Base-by-base conservation (phyloP, 2,888 invertebrate genomes). In the Teleiodes luculella region DNA sequence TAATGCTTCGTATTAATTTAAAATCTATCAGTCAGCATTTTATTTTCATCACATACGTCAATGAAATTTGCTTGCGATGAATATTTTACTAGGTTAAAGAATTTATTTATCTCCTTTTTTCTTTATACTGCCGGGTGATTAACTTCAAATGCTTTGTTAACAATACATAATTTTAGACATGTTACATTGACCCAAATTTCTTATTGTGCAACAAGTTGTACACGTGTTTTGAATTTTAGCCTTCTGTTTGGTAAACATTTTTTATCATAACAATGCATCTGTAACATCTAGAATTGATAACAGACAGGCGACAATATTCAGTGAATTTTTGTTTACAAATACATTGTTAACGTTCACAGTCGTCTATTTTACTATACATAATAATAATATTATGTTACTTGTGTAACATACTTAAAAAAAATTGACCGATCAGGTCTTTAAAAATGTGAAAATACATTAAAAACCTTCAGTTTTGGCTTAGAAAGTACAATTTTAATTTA, bases 121-220 rank as follows among this genome's bases (percentile, higher is more conserved):
- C 24, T 24, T 24, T 6, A 24, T 24, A 6, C 24, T 24, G 24
- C 6, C 24, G 24, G 24, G 3, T 24, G 6, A 24, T 24, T 24
- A 24, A 4, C 24, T 24, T 24, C 6, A 24, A 24, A 24, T 24
- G 6, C n/a, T n/a, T n/a, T n/a, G 24, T 24, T 4, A 24, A 24
- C 6, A 8, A 33, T 8, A 33, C 2, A 33, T 1, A 46, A 13
- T n/a, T n/a, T n/a, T n/a, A n/a, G n/a, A 28, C 41, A 51, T 39
- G 39, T 51, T 39, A 31, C 39, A 35, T 49, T 49, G 54, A 54
- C 54, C 54, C 30, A 50, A 16, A 54, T 54, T 24, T 53, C 10
- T 13, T 35, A 36, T 52, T 46, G 36, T 45, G 14, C 39, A 53
- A 49, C 33, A 31, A 1, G 14, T n/a, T 20, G 14, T 43, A 49